Percentiles rank a stretch among this genome's conserved stretches.
These are phyloP conservation scores for Hypsibius dujardini DNA, from an alignment of 1,140 invertebrate species.

Conservation along the genomic window DNA sequence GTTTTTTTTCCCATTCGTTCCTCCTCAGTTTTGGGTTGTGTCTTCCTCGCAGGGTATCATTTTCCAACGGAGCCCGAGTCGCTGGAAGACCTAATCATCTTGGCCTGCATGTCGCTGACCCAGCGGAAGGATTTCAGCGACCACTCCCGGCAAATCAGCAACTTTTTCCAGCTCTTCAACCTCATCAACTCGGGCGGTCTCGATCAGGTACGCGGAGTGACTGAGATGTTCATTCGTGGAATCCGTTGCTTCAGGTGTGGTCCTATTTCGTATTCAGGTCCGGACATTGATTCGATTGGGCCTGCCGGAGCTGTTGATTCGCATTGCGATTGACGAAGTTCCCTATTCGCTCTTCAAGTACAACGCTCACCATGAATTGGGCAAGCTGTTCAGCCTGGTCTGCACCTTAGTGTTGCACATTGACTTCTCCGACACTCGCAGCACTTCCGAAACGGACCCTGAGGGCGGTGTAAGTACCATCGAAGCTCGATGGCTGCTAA, in stretches of 20 bases:
- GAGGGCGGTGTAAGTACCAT: neutral
- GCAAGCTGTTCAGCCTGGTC: neutral
- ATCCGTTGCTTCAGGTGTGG: neutral
- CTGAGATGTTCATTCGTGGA: neutral
- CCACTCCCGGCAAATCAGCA: neutral
- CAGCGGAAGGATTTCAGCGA: slow-evolving; percentile 2
- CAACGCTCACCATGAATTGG: neutral
- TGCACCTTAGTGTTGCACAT: neutral
- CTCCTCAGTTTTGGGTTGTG: neutral
- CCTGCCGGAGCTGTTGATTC: neutral
- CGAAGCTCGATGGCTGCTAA: neutral
- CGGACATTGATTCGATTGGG: neutral
- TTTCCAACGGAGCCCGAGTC: neutral
- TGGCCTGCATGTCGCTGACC: neutral
- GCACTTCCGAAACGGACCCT: neutral
- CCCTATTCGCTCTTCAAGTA: neutral
- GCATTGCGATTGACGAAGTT: neutral
- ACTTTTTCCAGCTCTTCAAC: neutral
- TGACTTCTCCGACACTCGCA: neutral
- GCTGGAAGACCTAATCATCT: neutral
- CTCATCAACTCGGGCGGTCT: neutral
- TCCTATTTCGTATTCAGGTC: neutral
- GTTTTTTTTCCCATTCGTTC: neutral
- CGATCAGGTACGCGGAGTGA: neutral
- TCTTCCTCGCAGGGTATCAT: neutral